Evolutionary conservation across 2,797 vertebrate species (phyloP), one percentile per base, ranked within the genome.

Genomic region (Enteromius paludinosus): DNA sequence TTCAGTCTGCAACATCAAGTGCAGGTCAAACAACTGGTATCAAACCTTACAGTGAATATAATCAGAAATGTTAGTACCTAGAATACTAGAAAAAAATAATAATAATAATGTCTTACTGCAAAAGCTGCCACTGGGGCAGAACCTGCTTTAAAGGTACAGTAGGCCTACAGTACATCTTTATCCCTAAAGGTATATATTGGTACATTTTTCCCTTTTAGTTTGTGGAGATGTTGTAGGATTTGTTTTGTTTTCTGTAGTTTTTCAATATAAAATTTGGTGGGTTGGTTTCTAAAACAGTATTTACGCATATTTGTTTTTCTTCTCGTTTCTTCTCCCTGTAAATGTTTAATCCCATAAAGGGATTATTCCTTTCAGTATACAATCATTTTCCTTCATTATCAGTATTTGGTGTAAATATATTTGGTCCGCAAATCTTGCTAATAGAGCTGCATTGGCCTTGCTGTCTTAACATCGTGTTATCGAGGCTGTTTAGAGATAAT

Each of bases 381-480:
- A 56, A 5, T 69, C 41, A 69, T 69, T 15, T 49, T 41, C 20
- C 47, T 23, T 35, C 5, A 17, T 65, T 68, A n/a, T 20, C 47
- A n/a, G n/a, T 23, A 59, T 59, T 56, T 35, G 20, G 30, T 54
- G 10, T 30, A 15, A 79, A 54, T 59, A 17, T 23, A 11, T 80
- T 71, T 33, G 35, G 66, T 59, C 25, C 20, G 23, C 18, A 28
- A 23, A 15, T 35, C 35, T 61, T 79, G 17, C 38, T 45, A 38
- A 18, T 56, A 66, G 70, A 59, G 59, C 14, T 61, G 56, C 23
- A 6, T 14, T 25, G 2, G 5, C 64, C 47, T 17, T 61, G 56
- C 15, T 33, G 23, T 56, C 69, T 80, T 83, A 78, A 79, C 79
- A 72, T 71, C 28, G 66, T 59, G 61, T 56, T 82, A 73, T 76